phyloP scores from a whole-genome alignment of 2,113 vertebrate genomes.

The Stegastes partitus region DNA sequence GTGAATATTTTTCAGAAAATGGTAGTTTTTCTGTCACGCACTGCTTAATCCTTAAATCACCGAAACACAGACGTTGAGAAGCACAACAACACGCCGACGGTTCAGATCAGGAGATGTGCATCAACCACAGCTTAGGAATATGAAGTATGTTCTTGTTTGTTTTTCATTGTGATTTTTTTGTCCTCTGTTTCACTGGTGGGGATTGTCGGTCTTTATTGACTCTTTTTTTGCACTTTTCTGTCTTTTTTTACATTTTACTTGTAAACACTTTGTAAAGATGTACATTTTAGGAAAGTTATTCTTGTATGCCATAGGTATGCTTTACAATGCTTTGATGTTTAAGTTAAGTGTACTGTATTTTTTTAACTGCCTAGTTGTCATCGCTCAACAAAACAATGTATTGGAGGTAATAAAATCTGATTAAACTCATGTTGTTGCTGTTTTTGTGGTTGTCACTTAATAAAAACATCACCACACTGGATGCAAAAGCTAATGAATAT shows the following conservation, averaged over 20 bases:
- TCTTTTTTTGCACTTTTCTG: constrained; percentile 85
- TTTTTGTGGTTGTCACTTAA: constrained; percentile 10
- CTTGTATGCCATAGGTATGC: constrained; percentile 81
- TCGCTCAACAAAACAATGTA: constrained; percentile 80
- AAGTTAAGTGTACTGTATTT: constrained; percentile 85
- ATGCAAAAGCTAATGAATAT: not conserved
- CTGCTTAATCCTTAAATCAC: constrained; percentile 62
- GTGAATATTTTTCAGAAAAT: constrained; percentile 77
- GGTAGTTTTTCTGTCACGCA: constrained; percentile 59
- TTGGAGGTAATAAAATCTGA: constrained; percentile 83
- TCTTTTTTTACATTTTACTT: constrained; percentile 76
- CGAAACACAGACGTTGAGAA: constrained; percentile 55
- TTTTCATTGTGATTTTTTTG: constrained; percentile 70
- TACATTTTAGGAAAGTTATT: constrained; percentile 86
- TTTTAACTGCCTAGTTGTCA: constrained; percentile 84
- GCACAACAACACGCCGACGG: constrained; percentile 56
- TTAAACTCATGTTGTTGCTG: constrained; percentile 55
- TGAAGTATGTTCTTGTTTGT: constrained; percentile 80
- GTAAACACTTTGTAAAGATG: constrained; percentile 88
- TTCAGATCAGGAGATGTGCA: constrained; percentile 68
- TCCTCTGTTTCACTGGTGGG: constrained; percentile 77
- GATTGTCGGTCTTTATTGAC: constrained; percentile 76
- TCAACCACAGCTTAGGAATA: constrained; percentile 69
- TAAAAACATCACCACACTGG: not conserved
- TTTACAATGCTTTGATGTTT: constrained; percentile 81